Percentiles rank a stretch among this genome's conserved stretches.
phyloP scores from a whole-genome alignment of 2,888 invertebrate species.

The Cheilosia pagana region DNA sequence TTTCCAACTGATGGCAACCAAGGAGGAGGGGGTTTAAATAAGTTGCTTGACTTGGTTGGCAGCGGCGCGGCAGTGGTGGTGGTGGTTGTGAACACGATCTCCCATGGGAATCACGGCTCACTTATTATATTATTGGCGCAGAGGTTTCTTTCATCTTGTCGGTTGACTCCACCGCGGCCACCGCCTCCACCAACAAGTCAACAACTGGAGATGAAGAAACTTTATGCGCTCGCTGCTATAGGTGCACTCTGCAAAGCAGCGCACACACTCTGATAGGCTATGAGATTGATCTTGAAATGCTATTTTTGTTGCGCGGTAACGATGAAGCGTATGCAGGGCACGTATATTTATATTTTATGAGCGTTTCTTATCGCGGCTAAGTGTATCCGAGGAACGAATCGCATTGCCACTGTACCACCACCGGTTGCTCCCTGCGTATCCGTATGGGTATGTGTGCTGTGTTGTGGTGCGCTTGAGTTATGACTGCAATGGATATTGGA shows the following conservation, averaged over 20 bases:
- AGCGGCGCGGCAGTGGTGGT: conserved; percentile 22
- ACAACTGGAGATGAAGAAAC: conserved; percentile 55
- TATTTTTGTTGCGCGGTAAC: conserved; percentile 56
- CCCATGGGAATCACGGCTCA: conserved; percentile 66
- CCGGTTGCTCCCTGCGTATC: conserved; percentile 33
- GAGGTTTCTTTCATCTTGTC: conserved; percentile 69
- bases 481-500: conserved; percentile 37
- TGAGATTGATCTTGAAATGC: conserved; percentile 73
- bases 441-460: background rate
- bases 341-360: conserved; percentile 47
- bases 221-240: conserved; percentile 34
- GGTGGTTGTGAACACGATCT: conserved; percentile 58
- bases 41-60: conserved; percentile 46
- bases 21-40: conserved; percentile 5
- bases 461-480: conserved; percentile 42
- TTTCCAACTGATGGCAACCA: conserved; percentile 23
- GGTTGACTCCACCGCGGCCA: conserved; percentile 39
- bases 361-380: conserved; percentile 49
- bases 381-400: conserved; percentile 35
- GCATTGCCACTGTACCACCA: conserved; percentile 18
- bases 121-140: conserved; percentile 55
- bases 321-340: conserved; percentile 35
- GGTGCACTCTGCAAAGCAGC: conserved; percentile 2
- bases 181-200: conserved; percentile 24
- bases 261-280: conserved; percentile 1